phyloP scores from a whole-genome alignment of 2,113 vertebrate species.

The Chaetops frenatus region DNA sequence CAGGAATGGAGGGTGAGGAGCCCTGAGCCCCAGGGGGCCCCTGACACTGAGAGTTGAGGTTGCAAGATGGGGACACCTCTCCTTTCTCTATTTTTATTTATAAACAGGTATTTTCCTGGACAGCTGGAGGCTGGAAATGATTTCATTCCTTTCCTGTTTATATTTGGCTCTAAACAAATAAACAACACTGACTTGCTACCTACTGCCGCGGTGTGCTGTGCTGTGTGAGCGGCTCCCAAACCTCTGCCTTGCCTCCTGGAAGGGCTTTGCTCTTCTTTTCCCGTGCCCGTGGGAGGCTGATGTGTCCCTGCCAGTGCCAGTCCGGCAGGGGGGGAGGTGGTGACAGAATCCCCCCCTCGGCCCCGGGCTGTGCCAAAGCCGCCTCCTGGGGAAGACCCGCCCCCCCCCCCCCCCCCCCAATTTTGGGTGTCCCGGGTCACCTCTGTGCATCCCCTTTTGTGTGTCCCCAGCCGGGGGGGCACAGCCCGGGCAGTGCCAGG shows the following conservation, averaged over 20 bases:
- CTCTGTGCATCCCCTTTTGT: fast-evolving
- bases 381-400: too few species aligned
- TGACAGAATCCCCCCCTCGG: background rate
- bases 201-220: background rate
- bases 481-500: background rate
- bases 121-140: background rate
- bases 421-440: fast-evolving
- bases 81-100: background rate
- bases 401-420: too few species aligned
- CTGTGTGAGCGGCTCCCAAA: fast-evolving
- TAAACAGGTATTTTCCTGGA: background rate
- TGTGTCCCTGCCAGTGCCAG: fast-evolving
- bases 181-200: background rate
- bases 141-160: background rate
- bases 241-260: fast-evolving
- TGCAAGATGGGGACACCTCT: background rate
- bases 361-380: background rate
- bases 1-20: background rate
- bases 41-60: background rate
- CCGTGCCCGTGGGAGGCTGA: background rate
- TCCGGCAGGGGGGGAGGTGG: fast-evolving
- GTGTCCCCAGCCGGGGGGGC: too few species aligned
- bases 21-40: background rate
- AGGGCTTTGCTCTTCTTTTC: background rate
- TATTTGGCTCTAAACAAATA: background rate